phyloP scores from a whole-genome alignment of 2,113 vertebrate species.

The Rostratula benghalensis region DNA sequence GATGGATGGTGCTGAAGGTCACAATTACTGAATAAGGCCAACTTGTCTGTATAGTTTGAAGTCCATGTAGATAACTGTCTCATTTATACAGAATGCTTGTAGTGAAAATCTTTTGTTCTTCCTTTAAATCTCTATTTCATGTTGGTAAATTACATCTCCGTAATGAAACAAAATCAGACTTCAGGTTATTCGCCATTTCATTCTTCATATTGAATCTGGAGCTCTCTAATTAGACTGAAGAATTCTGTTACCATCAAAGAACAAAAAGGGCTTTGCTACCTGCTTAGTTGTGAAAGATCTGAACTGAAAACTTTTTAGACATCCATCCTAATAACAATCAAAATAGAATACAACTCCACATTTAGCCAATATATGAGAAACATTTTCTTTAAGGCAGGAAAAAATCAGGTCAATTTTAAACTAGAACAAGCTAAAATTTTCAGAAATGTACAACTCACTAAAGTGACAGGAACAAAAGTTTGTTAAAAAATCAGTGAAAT shows the following conservation, averaged over 20 bases:
- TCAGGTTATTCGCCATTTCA: neutral
- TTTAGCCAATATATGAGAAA: neutral
- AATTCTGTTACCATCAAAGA: conserved; percentile 7
- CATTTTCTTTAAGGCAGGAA: neutral
- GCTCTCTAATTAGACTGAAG: conserved; percentile 33
- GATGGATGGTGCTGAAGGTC: conserved; percentile 56
- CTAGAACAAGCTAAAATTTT: neutral
- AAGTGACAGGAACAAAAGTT: neutral
- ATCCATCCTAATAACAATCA: neutral
- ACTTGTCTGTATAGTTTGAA: conserved; percentile 9
- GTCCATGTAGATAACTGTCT: neutral
- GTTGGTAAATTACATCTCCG: neutral
- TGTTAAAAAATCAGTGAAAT: neutral
- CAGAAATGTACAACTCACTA: neutral
- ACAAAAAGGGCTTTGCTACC: neutral
- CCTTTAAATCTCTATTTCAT: neutral
- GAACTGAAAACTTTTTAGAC: neutral
- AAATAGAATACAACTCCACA: neutral
- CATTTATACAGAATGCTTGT: conserved; percentile 3
- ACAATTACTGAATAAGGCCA: conserved; percentile 22
- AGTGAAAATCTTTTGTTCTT: conserved; percentile 41
- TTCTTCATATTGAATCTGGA: neutral
- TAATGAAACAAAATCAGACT: conserved; percentile 28
- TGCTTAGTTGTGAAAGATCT: neutral
- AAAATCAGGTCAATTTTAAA: neutral